Evolutionary conservation across 2,888 invertebrate species (phyloP), one percentile per base, ranked within the genome.

Genomic region (Caenorhabditis wallacei): DNA sequence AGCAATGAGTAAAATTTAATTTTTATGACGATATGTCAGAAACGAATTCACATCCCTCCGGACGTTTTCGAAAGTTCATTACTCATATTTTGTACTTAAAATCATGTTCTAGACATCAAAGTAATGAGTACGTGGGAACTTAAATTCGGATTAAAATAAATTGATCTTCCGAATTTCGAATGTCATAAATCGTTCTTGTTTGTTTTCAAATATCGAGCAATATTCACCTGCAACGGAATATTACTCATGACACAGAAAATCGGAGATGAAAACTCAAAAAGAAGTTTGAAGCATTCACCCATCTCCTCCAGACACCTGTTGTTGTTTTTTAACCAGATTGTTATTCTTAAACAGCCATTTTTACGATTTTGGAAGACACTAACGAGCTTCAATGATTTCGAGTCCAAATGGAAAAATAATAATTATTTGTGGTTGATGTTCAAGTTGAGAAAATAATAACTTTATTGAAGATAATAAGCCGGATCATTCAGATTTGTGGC

Each of bases 401-500:
- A n/a, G n/a, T n/a, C n/a, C n/a, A 59, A 20, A 51, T 59, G 16
- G 24, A 16, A 43, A 26, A 61, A 61, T 43, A 61, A 22, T 24
- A 18, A 48, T 54, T 1, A 16, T 26, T 61, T 24, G 20, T 22
- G 40, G 13, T 20, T 37, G 26, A 2, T n/a, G 4, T 35, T 35
- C 1, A n/a, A 8, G 3, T n/a, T 30, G 3, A 5, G 30, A 30
- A 30, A n/a, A 22, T 51, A 51, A 20, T 4, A 51, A 51, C n/a
- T 51, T 51, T 51, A 20, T 20, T 4, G 3, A 22, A 22, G 13
- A 22, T 22, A 46, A 30, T 3, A 3, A 30, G 8, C 3, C 3
- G 30, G 30, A 30, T 30, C 8, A 30, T 30, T 30, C 8, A 5
- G 3, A 30, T 30, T 30, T 30, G 30, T 30, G 30, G 30, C 30